Base-by-base conservation (phyloP, 2,797 vertebrate species). In the Enteromius viviparus region DNA sequence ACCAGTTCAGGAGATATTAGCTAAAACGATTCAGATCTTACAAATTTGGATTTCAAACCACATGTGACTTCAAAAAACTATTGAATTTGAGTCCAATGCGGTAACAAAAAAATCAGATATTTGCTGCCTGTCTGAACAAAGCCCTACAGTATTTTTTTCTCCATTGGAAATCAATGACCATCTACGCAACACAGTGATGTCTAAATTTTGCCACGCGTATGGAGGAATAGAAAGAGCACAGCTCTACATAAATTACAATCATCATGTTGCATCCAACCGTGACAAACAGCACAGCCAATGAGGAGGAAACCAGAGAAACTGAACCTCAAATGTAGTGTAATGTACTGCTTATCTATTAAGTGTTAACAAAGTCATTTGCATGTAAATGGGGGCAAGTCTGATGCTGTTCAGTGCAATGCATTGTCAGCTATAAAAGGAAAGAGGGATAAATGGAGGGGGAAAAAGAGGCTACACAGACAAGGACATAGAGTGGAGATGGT, bases 201-300 rank as follows among this genome's bases (percentile, higher is more conserved):
- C 96, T 97, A 96, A 95, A 94, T 95, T 95, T 96, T 96, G 94
- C 95, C 95, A 96, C 95, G 90, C 93, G 65, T 78, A 87, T 32
- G 71, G 76, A 91, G 87, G 66, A 87, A 76, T 85, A 62, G 91
- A 81, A 91, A 94, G 96, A 96, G 95, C 96, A 95, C 91, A 96
- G 96, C 96, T 96, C 95, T 95, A 95, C 95, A 95, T 96, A 95
- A 95, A 95, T 96, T 97, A 96, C 95, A 92, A 96, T 97, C 96
- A 95, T 97, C 94, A 95, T 95, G 95, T 96, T 96, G 96, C 90
- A 94, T 91, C 95, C 95, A 96, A 96, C 95, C 95, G 94, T 96
- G 93, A 93, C 92, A 92, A 92, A 92, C 90, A 85, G 90, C 93
- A 94, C 95, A 93, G 95, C 93, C 90, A 86, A 90, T 91, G 88